Evolutionary conservation across 2,797 vertebrate genomes (phyloP).

Genomic region (Tinamus major): DNA sequence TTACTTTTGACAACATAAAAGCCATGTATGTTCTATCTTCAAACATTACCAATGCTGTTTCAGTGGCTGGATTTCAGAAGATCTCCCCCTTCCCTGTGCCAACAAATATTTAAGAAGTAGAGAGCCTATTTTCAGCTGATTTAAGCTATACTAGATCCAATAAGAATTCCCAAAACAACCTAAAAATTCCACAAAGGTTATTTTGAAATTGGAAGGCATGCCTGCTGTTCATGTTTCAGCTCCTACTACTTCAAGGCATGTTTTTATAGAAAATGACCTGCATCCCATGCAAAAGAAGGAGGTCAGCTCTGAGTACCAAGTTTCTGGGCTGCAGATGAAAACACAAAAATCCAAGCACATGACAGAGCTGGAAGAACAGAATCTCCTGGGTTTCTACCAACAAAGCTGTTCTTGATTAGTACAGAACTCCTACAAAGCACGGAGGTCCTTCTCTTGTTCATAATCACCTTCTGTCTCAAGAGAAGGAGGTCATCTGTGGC

Average conservation of each 20-base stretch:
- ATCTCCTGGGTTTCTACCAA: not conserved
- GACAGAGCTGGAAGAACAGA: not conserved
- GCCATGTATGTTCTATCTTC: not conserved
- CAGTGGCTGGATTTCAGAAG: not conserved
- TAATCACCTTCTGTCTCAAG: not conserved
- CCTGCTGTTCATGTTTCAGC: not conserved
- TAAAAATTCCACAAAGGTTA: not conserved
- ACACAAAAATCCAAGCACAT: not conserved
- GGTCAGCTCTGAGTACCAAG: not conserved
- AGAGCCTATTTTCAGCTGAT: not conserved
- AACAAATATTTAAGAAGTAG: not conserved
- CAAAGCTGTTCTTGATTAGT: not conserved
- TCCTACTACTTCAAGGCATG: not conserved
- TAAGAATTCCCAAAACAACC: not conserved
- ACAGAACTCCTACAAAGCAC: not conserved
- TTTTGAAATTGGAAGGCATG: not conserved
- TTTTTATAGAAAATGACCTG: not conserved
- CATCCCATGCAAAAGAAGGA: not conserved
- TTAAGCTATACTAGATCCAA: not conserved
- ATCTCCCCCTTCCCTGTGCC: not conserved
- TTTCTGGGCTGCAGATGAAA: not conserved
- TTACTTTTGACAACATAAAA: not conserved
- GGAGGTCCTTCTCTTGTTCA: not conserved
- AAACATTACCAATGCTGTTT: not conserved
- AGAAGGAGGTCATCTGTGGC: not conserved